These are phyloP conservation scores for Ametastegia equiseti DNA, from an alignment of 2,888 invertebrate species.

Conservation along the genomic window DNA sequence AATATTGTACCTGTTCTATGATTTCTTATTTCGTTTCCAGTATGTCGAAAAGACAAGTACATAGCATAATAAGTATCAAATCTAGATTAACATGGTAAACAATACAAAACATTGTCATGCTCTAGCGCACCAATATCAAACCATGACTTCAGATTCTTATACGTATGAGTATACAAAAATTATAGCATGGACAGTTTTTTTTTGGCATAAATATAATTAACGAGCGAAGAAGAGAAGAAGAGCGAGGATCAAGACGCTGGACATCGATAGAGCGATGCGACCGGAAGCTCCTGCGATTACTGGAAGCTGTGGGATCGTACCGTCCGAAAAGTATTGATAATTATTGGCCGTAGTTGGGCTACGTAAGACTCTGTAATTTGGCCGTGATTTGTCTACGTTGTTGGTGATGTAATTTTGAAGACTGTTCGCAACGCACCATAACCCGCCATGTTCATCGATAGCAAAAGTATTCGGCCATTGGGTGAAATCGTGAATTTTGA, in stretches of 20 bases:
- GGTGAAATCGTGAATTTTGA: conserved; percentile 82
- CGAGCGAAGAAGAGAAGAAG: conserved; percentile 53
- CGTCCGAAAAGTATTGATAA: conserved; percentile 78
- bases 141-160: not conserved
- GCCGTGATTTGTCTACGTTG: conserved; percentile 78
- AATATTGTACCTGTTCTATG: no score
- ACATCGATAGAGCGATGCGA: conserved; percentile 55
- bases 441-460: conserved; percentile 82
- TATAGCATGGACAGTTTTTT: not conserved
- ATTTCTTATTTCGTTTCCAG: no score
- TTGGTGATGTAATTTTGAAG: conserved; percentile 83
- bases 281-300: conserved; percentile 60
- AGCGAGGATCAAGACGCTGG: conserved; percentile 54
- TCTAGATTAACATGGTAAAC: no score
- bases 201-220: not conserved
- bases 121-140: no score
- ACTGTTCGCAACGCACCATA: conserved; percentile 83
- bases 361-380: conserved; percentile 84
- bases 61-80: no score
- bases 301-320: conserved; percentile 64
- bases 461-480: conserved; percentile 87
- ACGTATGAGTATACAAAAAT: not conserved
- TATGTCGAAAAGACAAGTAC: no score
- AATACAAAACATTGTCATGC: no score
- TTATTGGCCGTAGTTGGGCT: conserved; percentile 81